Percentiles rank a stretch among this genome's conserved stretches.
These are phyloP conservation scores for Melanotaenia nigrans DNA, from an alignment of 2,797 vertebrate species.

Conservation along the genomic window DNA sequence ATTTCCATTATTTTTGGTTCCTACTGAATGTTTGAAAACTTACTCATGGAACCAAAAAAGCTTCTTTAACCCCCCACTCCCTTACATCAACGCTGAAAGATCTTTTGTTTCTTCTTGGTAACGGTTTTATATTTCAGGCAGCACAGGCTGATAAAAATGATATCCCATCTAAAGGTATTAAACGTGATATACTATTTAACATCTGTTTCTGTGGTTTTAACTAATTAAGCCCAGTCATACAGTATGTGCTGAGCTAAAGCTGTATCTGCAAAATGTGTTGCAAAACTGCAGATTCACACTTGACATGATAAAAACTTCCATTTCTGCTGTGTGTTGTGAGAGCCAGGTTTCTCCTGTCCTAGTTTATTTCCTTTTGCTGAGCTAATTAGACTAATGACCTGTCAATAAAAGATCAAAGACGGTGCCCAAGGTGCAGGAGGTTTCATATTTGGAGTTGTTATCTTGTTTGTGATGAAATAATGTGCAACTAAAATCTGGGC, in stretches of 20 bases:
- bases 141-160: too few relatives aligned
- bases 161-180: too few relatives aligned
- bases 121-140: too few relatives aligned
- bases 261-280: background rate
- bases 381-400: constrained; percentile 15
- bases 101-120: too few relatives aligned
- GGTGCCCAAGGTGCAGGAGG: background rate
- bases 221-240: background rate
- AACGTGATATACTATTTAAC: too few relatives aligned
- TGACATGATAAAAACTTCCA: too few relatives aligned
- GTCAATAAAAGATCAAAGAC: constrained; percentile 28
- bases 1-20: background rate
- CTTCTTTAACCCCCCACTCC: background rate
- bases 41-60: background rate
- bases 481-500: constrained; percentile 1
- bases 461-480: constrained; percentile 24
- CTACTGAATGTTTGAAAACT: background rate
- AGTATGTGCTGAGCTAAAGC: background rate
- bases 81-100: too few relatives aligned
- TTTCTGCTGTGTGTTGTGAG: too few relatives aligned
- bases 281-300: too few relatives aligned
- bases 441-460: constrained; percentile 12
- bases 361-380: constrained; percentile 1
- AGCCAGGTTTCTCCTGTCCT: background rate
- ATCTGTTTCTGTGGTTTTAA: background rate